A percentile compares a stretch with the other conserved stretches of the same genome.
Evolutionary conservation across 2,888 invertebrate genomes (phyloP).

Genomic region (Nyleta sp.): DNA sequence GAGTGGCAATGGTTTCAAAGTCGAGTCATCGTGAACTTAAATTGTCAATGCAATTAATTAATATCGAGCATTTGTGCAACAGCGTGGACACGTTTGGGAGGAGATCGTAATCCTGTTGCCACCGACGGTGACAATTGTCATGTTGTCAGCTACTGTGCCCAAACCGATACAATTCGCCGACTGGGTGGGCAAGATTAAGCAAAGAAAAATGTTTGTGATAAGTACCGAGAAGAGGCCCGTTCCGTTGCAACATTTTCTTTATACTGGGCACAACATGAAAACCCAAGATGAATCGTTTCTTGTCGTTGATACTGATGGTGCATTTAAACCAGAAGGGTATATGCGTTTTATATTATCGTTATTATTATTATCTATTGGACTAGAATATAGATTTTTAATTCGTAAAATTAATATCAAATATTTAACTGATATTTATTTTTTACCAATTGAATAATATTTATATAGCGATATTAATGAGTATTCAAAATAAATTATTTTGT

Average conservation of each 20-base stretch:
- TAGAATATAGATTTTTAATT: too few species aligned
- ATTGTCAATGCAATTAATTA: neutral
- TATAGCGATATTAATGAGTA: too few species aligned
- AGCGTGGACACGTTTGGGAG: slow-evolving; percentile 99
- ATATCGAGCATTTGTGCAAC: slow-evolving; percentile 58
- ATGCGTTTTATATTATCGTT: neutral
- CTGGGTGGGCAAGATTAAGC: slow-evolving; percentile 94
- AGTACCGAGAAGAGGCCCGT: slow-evolving; percentile 97
- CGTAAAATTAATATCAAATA: too few species aligned
- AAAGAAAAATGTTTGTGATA: slow-evolving; percentile 95
- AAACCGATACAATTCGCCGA: slow-evolving; percentile 98
- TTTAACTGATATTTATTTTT: too few species aligned
- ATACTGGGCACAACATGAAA: slow-evolving; percentile 91
- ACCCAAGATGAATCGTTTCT: slow-evolving; percentile 90
- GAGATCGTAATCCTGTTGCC: slow-evolving; percentile 98
- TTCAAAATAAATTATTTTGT: too few species aligned
- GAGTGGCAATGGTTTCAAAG: slow-evolving; percentile 63
- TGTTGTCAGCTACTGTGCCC: slow-evolving; percentile 99
- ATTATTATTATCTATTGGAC: too few species aligned
- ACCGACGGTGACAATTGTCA: slow-evolving; percentile 96
- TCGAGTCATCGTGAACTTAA: neutral
- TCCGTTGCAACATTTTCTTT: slow-evolving; percentile 96
- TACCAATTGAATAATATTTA: too few species aligned
- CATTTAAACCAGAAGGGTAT: slow-evolving; percentile 84
- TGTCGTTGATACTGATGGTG: slow-evolving; percentile 90